phyloP scores from a whole-genome alignment of 2,888 invertebrate genomes.

The Phalera bucephala region DNA sequence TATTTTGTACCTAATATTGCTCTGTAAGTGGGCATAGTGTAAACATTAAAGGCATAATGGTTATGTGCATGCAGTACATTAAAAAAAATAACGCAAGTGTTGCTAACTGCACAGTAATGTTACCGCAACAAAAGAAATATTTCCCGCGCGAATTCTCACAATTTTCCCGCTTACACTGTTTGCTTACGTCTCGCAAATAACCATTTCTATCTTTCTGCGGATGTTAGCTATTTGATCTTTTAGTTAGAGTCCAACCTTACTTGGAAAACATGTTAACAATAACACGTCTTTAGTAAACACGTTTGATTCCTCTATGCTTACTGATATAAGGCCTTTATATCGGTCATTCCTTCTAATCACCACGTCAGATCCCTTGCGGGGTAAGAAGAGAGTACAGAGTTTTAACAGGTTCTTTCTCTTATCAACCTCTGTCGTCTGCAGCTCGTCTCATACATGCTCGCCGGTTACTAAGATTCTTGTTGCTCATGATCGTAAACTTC shows the following conservation, averaged over 20 bases:
- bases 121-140: constrained; percentile 14
- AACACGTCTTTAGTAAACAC: not conserved
- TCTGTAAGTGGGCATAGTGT: no score
- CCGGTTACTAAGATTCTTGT: no score
- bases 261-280: not conserved
- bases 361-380: not conserved
- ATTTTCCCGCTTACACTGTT: constrained; percentile 10
- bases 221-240: constrained; percentile 15
- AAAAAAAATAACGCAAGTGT: constrained; percentile 11
- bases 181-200: constrained; percentile 4
- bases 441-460: no score
- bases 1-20: no score
- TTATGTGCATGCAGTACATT: no score
- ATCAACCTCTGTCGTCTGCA: no score
- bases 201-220: constrained; percentile 12
- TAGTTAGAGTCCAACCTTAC: constrained; percentile 8
- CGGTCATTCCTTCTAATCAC: no score
- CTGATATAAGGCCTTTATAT: no score
- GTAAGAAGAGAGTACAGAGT: not conserved
- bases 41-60: no score
- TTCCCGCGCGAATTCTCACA: constrained; percentile 4
- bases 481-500: no score
- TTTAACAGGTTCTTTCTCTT: no score
- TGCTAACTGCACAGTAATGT: constrained; percentile 15
- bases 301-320: not conserved